Base-by-base conservation (phyloP, 1,140 invertebrate species). In the Hirudo medicinalis region DNA sequence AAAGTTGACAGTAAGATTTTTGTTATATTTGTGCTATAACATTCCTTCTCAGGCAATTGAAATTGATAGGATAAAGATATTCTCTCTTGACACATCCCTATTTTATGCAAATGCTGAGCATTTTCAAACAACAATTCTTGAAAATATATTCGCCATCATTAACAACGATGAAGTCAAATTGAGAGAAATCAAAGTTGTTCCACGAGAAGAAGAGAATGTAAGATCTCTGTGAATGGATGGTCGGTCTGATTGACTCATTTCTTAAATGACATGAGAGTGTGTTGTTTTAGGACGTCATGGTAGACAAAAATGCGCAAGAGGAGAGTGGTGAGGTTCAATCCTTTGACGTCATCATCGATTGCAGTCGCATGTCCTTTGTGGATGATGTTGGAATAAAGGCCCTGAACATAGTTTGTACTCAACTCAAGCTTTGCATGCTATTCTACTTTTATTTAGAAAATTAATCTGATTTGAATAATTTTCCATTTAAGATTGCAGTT, bases 41-140 rank as follows among this genome's bases (percentile, higher is more conserved):
- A 49, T 49, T 2, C 11, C 3, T 13, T 49, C 19, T 22, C 74
- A 82, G 81, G 79, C 80, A 22, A 74, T 77, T 71, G 78, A 80
- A 72, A 76, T 83, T 32, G 74, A 76, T 29, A 77, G 79, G n/a
- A 78, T 84, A 69, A 83, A 81, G 71, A 82, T 83, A 32, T 81
- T 81, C 75, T 76, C 80, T 13, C 82, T 80, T 74, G 81, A 81
- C 40, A 77, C 78, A 55, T 78, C 80, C 8, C 72, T 83, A 67
- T 80, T 80, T 70, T 83, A 79, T 78, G 81, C 80, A 36, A 82
- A 81, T 74, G 74, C 74, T 0, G 81, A 83, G 72, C 76, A 79
- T 72, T 83, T 83, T 20, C 57, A 63, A 63, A 63, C 57, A 11
- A 63, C 57, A 63, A 63, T 32, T 2, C 57, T 25, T n/a, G 57